These are phyloP conservation scores for Diabrotica balteata DNA, from an alignment of 2,888 invertebrate species.

Conservation along the genomic window DNA sequence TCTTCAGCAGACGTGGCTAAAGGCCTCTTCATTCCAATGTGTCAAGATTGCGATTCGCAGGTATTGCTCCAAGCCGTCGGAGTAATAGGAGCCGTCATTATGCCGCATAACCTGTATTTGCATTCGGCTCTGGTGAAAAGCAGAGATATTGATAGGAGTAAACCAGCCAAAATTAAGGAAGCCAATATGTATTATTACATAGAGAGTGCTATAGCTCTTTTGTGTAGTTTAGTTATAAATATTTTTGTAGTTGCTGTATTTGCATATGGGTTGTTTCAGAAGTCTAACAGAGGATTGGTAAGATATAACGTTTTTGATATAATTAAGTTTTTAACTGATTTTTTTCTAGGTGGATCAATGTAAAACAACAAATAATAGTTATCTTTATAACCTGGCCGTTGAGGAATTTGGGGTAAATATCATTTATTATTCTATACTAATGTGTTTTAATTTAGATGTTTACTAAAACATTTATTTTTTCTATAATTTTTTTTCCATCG, in stretches of 20 bases:
- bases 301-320: conserved; percentile 50
- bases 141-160: conserved; percentile 77
- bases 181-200: conserved; percentile 85
- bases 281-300: conserved; percentile 73
- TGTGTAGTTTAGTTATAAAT: conserved; percentile 85
- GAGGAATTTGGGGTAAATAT: conserved; percentile 38
- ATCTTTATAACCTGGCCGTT: conserved; percentile 27
- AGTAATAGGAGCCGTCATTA: conserved; percentile 83
- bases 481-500: too few species aligned
- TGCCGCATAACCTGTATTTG: conserved; percentile 90
- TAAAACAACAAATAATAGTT: conserved; percentile 16
- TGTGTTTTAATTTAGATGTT: too few species aligned
- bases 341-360: conserved; percentile 19
- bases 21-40: conserved; percentile 83
- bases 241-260: conserved; percentile 88
- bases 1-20: conserved; percentile 72
- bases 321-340: conserved; percentile 20
- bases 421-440: not conserved
- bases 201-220: conserved; percentile 78
- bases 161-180: conserved; percentile 74
- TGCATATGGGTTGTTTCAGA: conserved; percentile 78
- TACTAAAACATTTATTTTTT: too few species aligned
- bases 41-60: conserved; percentile 70
- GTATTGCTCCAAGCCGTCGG: conserved; percentile 78
- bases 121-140: conserved; percentile 91